These are phyloP conservation scores for Nestor notabilis DNA, from an alignment of 2,113 vertebrate species.

Conservation along the genomic window DNA sequence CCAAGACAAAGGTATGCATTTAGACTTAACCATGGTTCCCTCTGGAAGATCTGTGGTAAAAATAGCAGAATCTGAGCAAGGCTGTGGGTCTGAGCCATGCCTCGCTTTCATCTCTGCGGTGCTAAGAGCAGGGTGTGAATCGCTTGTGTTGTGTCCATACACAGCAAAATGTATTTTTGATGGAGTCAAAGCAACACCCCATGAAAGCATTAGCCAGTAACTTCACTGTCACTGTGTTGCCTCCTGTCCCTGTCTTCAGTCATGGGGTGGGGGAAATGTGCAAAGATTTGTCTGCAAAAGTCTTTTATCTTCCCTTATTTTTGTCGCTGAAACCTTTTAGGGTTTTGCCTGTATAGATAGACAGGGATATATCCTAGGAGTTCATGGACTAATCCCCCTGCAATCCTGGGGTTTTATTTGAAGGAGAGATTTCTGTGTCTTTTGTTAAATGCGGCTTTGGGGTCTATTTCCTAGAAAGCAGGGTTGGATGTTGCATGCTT, in stretches of 20 bases:
- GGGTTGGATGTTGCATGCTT: background rate
- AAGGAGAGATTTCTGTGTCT: background rate
- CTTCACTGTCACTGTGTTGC: background rate
- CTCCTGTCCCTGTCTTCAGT: background rate
- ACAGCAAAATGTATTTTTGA: background rate
- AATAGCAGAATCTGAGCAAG: constrained; percentile 4
- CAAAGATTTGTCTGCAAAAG: background rate
- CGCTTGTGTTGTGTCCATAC: background rate
- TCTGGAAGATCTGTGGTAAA: background rate
- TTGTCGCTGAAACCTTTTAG: background rate
- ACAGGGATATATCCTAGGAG: background rate
- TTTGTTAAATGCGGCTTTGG: background rate
- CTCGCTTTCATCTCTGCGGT: background rate
- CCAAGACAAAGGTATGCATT: background rate
- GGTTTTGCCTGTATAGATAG: background rate
- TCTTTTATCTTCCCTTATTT: background rate
- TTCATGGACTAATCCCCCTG: background rate
- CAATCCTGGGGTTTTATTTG: background rate
- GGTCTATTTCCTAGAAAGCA: background rate
- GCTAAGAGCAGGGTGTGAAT: background rate
- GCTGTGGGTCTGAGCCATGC: background rate
- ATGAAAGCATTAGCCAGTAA: background rate
- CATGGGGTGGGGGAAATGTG: accelerated
- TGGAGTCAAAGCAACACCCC: background rate
- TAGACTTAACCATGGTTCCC: background rate